Base-by-base conservation (phyloP, 1,140 invertebrate genomes). In the Drosophila asahinai region DNA sequence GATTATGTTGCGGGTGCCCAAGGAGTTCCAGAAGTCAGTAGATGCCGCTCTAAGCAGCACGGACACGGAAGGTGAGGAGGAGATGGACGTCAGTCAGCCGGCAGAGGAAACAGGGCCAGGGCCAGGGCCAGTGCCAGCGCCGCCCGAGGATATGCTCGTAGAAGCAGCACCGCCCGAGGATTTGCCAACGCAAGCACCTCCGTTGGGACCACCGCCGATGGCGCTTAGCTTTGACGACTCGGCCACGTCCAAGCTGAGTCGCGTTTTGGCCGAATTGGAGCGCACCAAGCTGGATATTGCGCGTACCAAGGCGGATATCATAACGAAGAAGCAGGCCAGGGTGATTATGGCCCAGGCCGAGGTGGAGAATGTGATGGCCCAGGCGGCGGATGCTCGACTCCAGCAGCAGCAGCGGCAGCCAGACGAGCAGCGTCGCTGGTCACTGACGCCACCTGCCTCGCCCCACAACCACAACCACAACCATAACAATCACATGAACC, bases 1-100 rank as follows among this genome's bases (percentile, higher is more conserved):
- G 80, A 91, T 94, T 12, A 94, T 94, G 75, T 51, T 94, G 43
- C 93, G 94, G 73, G 87, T 94, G n/a, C 93, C 93, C 25, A 94
- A 94, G 81, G 81, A 92, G 55, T 93, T 89, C 71, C 92, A 93
- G 30, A 93, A 91, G 48, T 91, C 92, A 0, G 89, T 93, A 33
- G 92, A 93, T 61, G 87, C 86, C 30, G 92, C 77, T 40, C 62
- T 93, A 8, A 92, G 90, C 45, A 92, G 91, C 27, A 91, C 86
- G 0, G 92, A 93, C 40, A 86, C 80, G 12, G 86, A 91, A 25
- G 91, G 22, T 25, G 22, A 92, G 1, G 84, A 89, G 33, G 82
- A 86, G 2, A 33, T 38, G 17, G 82, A 83, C 3, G 8, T 40
- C 3, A n/a, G 62, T 5, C 67, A 70, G 2, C 19, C 67, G 1